Percentiles rank a stretch among this genome's conserved stretches.
Evolutionary conservation across 2,113 vertebrate genomes (phyloP).

Genomic region (Phylloscopus trochilus): DNA sequence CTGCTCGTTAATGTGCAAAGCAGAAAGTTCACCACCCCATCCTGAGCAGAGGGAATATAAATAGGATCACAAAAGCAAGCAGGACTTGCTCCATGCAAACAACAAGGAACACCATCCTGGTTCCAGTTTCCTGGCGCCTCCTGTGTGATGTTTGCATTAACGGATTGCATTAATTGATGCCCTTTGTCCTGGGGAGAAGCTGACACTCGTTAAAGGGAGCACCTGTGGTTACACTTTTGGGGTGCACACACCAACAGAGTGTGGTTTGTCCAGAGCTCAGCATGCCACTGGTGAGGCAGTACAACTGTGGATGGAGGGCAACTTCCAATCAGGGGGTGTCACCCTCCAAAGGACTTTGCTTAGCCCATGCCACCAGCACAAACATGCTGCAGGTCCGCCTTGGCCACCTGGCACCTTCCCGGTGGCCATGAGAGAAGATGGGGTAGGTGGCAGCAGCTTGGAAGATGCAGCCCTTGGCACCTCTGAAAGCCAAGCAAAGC

Average conservation of each 20-base stretch:
- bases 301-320: background rate
- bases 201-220: background rate
- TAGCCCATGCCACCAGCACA: background rate
- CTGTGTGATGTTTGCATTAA: background rate
- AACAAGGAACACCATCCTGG: background rate
- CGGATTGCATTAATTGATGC: background rate
- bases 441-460: background rate
- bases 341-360: background rate
- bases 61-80: background rate
- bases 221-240: background rate
- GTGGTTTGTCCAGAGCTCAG: background rate
- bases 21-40: background rate
- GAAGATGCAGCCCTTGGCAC: background rate
- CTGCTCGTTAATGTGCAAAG: background rate
- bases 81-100: background rate
- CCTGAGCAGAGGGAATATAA: background rate
- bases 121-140: background rate
- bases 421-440: background rate
- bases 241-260: accelerated
- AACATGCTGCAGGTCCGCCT: accelerated
- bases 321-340: background rate
- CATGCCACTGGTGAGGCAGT: background rate
- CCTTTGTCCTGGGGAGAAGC: background rate
- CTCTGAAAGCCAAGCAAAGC: conserved; percentile 3
- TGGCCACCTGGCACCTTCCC: background rate